phyloP scores from a whole-genome alignment of 2,797 vertebrate genomes.

The Eleutherodactylus coqui region DNA sequence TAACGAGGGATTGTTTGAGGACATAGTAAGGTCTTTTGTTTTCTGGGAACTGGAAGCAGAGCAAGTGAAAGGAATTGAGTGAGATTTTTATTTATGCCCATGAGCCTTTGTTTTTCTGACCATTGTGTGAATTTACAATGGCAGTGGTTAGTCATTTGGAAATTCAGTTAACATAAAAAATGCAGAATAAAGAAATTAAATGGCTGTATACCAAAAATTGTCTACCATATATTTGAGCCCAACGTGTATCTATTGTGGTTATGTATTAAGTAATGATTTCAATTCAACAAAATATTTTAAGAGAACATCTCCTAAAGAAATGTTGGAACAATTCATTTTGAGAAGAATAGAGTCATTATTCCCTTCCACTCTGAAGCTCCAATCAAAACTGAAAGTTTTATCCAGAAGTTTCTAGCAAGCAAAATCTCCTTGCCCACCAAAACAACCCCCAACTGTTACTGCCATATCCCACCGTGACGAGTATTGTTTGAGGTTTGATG shows the following conservation, averaged over 20 bases:
- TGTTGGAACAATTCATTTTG: not conserved
- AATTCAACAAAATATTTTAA: not conserved
- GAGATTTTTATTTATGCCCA: constrained; percentile 66
- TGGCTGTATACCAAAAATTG: not conserved
- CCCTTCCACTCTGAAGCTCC: not conserved
- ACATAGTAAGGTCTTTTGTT: constrained; percentile 70
- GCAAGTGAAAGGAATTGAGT: constrained; percentile 64
- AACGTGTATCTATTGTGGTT: not conserved
- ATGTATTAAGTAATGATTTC: not conserved
- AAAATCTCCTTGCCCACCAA: not conserved
- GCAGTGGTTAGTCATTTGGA: constrained; percentile 64
- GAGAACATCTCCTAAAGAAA: not conserved
- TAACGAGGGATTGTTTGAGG: constrained; percentile 70
- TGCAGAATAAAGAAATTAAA: not conserved
- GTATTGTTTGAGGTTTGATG: not conserved
- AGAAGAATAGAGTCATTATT: not conserved
- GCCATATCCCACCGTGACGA: not conserved
- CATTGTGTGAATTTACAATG: constrained; percentile 71
- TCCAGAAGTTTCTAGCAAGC: not conserved
- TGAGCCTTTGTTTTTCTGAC: constrained; percentile 66
- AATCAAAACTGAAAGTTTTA: not conserved
- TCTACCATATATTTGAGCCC: not conserved
- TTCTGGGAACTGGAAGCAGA: constrained; percentile 70
- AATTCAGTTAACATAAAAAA: constrained; percentile 50
- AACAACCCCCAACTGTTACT: not conserved